Evolutionary conservation across 2,888 invertebrate species (phyloP).

Genomic region (Argynnis bischoffii): DNA sequence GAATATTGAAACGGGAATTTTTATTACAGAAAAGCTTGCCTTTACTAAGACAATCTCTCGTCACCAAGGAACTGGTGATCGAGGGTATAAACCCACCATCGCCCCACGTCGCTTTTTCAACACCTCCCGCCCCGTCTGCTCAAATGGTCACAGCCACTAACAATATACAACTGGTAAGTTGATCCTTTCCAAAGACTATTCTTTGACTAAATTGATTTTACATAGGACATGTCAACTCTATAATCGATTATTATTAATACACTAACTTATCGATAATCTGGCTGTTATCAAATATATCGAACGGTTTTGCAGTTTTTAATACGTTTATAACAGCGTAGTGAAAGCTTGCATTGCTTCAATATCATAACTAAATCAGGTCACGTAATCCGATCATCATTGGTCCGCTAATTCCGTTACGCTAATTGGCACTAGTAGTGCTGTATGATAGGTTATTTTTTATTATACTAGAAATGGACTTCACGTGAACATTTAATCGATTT

Average conservation of each 20-base stretch:
- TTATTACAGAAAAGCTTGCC: slow-evolving; percentile 94
- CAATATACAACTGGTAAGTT: slow-evolving; percentile 60
- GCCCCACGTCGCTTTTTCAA: slow-evolving; percentile 70
- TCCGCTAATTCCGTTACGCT: slow-evolving; percentile 20
- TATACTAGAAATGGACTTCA: too few species aligned
- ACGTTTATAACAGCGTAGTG: slow-evolving; percentile 14
- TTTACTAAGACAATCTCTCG: slow-evolving; percentile 93
- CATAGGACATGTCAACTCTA: slow-evolving; percentile 6
- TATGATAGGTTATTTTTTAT: slow-evolving; percentile 6
- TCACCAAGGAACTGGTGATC: slow-evolving; percentile 94
- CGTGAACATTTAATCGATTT: too few species aligned
- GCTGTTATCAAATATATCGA: slow-evolving; percentile 1
- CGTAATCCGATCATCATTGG: slow-evolving; percentile 14
- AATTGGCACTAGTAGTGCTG: slow-evolving; percentile 20
- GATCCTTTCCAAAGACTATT: background rate
- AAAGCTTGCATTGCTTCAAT: slow-evolving; percentile 26
- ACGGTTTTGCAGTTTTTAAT: background rate
- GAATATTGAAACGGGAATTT: slow-evolving; percentile 34
- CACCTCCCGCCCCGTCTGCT: slow-evolving; percentile 52
- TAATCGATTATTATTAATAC: slow-evolving; percentile 15
- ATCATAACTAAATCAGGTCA: slow-evolving; percentile 16
- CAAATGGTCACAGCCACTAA: slow-evolving; percentile 49
- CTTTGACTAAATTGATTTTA: slow-evolving; percentile 4
- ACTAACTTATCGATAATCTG: slow-evolving; percentile 11
- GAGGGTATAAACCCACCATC: slow-evolving; percentile 97